Conservation (phyloP, 2,888 invertebrate species). For the Pandemis heparana region DNA sequence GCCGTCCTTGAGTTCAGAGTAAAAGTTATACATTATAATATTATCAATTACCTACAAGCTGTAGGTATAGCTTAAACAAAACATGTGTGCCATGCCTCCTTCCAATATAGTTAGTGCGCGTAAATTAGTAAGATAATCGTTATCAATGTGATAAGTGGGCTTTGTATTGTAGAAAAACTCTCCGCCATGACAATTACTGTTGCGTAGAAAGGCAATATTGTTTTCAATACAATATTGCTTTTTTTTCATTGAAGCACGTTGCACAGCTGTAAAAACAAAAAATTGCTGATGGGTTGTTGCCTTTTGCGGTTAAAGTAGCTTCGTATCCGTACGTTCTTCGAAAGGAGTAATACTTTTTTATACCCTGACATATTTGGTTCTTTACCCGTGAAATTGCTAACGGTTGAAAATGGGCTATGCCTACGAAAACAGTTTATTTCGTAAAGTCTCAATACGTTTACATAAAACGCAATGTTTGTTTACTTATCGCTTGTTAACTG, state of each 20-base stretch:
- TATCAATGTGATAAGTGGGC: conserved; percentile 31
- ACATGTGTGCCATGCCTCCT: background rate
- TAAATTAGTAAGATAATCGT: conserved; percentile 37
- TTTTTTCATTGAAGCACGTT: background rate
- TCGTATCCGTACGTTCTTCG: background rate
- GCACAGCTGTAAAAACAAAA: background rate
- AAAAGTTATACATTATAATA: no score
- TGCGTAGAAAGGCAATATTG: background rate
- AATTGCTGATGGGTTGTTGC: background rate
- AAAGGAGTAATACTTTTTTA: background rate
- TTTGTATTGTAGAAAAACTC: conserved; percentile 21
- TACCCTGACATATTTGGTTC: background rate
- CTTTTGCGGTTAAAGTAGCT: background rate
- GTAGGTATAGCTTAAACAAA: background rate
- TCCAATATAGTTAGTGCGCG: conserved; percentile 19
- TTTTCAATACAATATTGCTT: background rate
- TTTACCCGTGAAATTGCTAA: background rate
- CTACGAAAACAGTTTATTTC: background rate
- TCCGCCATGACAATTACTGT: conserved; percentile 2
- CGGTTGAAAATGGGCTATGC: background rate
- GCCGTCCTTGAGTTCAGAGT: no score
- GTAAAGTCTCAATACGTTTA: background rate
- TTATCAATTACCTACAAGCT: background rate
- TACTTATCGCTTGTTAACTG: background rate
- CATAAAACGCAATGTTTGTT: no score